These are phyloP conservation scores for Yasuhikotakia modesta DNA, from an alignment of 2,797 vertebrate species.

Conservation along the genomic window DNA sequence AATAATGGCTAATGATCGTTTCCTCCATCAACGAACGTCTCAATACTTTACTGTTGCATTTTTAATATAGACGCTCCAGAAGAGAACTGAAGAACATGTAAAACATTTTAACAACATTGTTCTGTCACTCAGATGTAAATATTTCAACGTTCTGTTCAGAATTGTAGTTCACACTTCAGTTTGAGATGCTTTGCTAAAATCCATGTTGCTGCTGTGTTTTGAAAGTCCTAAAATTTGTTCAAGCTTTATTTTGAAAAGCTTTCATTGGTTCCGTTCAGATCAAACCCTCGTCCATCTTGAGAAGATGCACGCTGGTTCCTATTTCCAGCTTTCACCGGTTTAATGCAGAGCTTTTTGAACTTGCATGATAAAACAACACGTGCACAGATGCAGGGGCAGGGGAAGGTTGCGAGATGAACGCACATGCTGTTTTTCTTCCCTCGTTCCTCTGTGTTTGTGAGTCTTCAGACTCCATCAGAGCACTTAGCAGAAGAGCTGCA, in stretches of 20 bases:
- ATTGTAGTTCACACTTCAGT: neutral
- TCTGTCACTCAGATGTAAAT: conserved; percentile 1
- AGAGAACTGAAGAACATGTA: conserved; percentile 26
- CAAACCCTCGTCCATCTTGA: neutral
- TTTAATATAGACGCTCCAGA: conserved; percentile 57
- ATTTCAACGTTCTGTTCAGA: neutral
- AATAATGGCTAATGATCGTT: conserved; percentile 65
- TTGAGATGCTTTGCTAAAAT: neutral
- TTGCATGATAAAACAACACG: neutral
- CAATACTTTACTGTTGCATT: conserved; percentile 51
- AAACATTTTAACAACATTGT: neutral
- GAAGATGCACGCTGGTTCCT: neutral
- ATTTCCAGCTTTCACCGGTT: conserved; percentile 2
- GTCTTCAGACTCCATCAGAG: conserved; percentile 24
- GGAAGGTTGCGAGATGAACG: neutral
- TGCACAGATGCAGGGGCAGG: neutral
- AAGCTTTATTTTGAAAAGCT: neutral
- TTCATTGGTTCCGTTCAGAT: conserved; percentile 12
- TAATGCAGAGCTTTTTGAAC: neutral
- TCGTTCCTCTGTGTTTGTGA: conserved; percentile 41
- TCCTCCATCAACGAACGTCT: conserved; percentile 43
- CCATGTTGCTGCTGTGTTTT: neutral
- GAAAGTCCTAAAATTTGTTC: neutral
- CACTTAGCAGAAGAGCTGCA: conserved; percentile 12
- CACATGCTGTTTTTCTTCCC: neutral